Evolutionary conservation across 2,113 vertebrate genomes (phyloP).

Genomic region (Epinephelus cyanopodus): DNA sequence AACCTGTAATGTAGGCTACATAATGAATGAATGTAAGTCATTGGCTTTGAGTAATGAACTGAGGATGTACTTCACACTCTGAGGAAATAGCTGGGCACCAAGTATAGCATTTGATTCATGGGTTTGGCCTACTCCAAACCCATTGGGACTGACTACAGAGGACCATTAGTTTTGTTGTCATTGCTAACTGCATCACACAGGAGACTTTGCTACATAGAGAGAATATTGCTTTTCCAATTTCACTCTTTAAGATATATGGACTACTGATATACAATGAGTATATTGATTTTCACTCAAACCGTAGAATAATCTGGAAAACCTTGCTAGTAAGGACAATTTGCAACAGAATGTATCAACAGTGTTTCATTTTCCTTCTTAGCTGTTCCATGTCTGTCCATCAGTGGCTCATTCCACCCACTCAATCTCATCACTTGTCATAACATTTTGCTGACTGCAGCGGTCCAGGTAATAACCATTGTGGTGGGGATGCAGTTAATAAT

Average conservation of each 20-base stretch:
- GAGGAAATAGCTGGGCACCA: conserved; percentile 60
- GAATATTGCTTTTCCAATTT: conserved; percentile 73
- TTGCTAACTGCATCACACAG: conserved; percentile 76
- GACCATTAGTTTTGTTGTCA: conserved; percentile 79
- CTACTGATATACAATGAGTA: conserved; percentile 57
- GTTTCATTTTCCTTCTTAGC: conserved; percentile 36
- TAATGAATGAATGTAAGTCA: conserved; percentile 60
- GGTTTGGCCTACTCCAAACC: conserved; percentile 69
- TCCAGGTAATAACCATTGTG: conserved; percentile 57
- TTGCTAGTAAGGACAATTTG: conserved; percentile 42
- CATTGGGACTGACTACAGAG: conserved; percentile 65
- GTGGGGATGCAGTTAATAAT: conserved; percentile 62
- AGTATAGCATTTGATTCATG: conserved; percentile 78
- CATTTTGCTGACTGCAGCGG: conserved; percentile 67
- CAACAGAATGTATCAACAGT: conserved; percentile 18
- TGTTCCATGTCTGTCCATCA: conserved; percentile 54
- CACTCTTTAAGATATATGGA: conserved; percentile 59
- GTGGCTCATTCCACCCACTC: conserved; percentile 58
- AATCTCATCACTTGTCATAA: conserved; percentile 73
- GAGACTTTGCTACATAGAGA: conserved; percentile 62
- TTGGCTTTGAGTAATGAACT: conserved; percentile 72
- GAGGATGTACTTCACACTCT: conserved; percentile 65
- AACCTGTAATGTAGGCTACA: conserved; percentile 61
- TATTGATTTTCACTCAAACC: conserved; percentile 69
- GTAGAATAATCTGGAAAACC: conserved; percentile 62